These are phyloP conservation scores for Drosophila borealis DNA, from an alignment of 2,888 invertebrate species.

Conservation along the genomic window DNA sequence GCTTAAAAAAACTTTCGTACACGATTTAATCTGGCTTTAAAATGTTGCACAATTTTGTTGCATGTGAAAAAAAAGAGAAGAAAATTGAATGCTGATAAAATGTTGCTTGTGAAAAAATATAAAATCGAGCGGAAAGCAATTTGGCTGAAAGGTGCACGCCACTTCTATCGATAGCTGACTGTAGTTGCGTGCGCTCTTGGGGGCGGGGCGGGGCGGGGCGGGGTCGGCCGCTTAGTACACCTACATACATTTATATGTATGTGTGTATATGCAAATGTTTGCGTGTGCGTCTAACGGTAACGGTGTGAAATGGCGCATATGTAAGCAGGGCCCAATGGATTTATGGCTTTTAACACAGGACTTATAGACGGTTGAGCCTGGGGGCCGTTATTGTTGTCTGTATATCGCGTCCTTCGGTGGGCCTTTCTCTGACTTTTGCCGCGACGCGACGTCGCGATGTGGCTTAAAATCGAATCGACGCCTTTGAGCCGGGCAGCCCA, in stretches of 20 bases:
- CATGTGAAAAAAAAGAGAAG: conserved; percentile 3
- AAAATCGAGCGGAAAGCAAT: conserved; percentile 69
- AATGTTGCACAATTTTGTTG: conserved; percentile 32
- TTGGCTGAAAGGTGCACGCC: conserved; percentile 69
- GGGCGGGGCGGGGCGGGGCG: neutral
- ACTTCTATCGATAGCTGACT: conserved; percentile 64
- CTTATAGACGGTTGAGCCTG: conserved; percentile 75
- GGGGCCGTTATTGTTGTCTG: conserved; percentile 62
- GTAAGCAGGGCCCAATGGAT: conserved; percentile 72
- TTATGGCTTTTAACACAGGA: conserved; percentile 78
- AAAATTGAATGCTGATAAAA: conserved; percentile 61
- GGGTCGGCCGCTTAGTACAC: conserved; percentile 12
- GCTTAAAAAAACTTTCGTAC: conserved; percentile 1
- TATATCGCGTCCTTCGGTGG: conserved; percentile 2
- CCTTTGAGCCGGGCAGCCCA: conserved; percentile 26
- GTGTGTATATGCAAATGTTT: conserved; percentile 29
- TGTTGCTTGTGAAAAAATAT: conserved; percentile 9
- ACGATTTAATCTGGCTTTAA: conserved; percentile 33
- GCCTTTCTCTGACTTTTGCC: conserved; percentile 56
- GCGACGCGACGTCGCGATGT: conserved; percentile 24
- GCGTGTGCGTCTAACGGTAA: conserved; percentile 65
- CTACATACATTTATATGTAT: conserved; percentile 17
- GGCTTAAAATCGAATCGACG: conserved; percentile 76
- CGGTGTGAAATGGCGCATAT: conserved; percentile 80
- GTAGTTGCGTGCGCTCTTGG: conserved; percentile 33